These are phyloP conservation scores for Cheirogaleus major DNA, from an alignment of 2,797 vertebrate genomes.

Conservation along the genomic window DNA sequence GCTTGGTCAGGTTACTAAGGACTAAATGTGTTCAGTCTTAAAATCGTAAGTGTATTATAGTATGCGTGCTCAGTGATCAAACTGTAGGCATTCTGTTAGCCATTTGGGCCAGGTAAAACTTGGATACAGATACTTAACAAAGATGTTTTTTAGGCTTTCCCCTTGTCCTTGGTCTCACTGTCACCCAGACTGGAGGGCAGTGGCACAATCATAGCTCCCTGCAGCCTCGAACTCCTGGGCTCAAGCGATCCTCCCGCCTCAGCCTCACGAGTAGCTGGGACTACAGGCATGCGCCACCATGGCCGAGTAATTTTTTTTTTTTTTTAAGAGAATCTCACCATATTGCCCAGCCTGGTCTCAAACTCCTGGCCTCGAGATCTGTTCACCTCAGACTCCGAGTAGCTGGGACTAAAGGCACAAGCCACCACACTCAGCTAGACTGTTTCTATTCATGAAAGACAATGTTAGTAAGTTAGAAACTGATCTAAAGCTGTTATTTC, in stretches of 20 bases:
- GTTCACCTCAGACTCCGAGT: neutral
- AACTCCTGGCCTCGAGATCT: neutral
- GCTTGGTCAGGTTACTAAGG: neutral
- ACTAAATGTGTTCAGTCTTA: neutral
- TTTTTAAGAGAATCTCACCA: neutral
- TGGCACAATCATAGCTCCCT: neutral
- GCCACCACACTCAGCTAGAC: neutral
- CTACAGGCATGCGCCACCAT: neutral
- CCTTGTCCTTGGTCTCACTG: neutral
- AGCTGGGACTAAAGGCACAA: neutral
- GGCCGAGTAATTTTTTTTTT: neutral
- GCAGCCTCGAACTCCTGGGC: neutral
- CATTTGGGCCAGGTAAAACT: neutral
- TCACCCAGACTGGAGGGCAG: neutral
- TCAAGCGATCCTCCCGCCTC: neutral
- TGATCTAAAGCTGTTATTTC: neutral
- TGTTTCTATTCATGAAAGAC: neutral
- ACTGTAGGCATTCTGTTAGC: neutral
- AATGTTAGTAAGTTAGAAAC: neutral
- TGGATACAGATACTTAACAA: neutral
- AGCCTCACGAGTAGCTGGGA: neutral
- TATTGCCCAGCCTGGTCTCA: neutral
- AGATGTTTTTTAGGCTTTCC: neutral
- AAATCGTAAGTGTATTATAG: neutral
- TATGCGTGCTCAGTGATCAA: neutral